Evolutionary conservation across 2,113 vertebrate genomes (phyloP).

Genomic region (Microcebus lehilahytsara): DNA sequence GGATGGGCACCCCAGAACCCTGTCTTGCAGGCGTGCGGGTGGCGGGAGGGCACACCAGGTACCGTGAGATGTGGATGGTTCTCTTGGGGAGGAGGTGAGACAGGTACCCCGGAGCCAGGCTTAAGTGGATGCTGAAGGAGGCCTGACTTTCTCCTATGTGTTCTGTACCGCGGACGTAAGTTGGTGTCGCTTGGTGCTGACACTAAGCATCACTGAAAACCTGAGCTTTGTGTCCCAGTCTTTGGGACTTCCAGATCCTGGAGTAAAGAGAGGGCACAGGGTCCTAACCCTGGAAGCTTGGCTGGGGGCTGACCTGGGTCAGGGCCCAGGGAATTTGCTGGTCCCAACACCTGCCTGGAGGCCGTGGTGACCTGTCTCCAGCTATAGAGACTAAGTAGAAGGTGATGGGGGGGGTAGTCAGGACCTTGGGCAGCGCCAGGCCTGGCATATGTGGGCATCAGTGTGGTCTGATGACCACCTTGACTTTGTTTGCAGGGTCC

Average conservation of each 20-base stretch:
- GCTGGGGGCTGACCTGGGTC: not conserved
- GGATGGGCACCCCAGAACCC: not conserved
- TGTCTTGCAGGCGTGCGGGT: accelerated
- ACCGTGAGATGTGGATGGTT: not conserved
- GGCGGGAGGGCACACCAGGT: not conserved
- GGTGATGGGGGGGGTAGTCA: accelerated
- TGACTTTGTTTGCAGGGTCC: conserved; percentile 9
- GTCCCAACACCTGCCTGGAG: not conserved
- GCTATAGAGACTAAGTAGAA: too few species aligned
- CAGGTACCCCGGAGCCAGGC: accelerated
- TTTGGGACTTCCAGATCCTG: not conserved
- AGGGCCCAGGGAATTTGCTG: not conserved
- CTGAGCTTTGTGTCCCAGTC: accelerated
- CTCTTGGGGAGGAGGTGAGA: accelerated
- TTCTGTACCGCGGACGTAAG: accelerated
- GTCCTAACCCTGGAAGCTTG: accelerated
- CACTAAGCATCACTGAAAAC: accelerated
- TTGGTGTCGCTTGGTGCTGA: accelerated
- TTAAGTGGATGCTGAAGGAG: accelerated
- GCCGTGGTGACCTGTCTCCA: accelerated
- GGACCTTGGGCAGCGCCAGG: not conserved
- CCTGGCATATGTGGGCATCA: not conserved
- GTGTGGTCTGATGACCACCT: not conserved
- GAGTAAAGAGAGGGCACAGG: too few species aligned
- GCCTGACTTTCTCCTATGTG: accelerated